Conservation (phyloP, 2,113 vertebrate species). For the Microtus oregoni region DNA sequence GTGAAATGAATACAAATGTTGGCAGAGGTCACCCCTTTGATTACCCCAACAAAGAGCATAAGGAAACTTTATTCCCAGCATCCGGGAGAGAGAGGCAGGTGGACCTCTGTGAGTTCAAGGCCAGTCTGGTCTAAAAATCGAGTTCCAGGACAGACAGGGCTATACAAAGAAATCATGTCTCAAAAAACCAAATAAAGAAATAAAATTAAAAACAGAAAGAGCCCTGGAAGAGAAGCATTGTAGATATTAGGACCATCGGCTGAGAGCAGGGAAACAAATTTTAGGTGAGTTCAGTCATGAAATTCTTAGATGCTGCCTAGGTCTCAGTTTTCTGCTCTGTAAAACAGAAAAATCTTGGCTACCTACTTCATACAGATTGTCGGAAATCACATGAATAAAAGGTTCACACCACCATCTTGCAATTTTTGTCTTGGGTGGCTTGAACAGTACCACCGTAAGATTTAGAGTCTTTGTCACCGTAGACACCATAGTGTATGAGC, state of each 20-base stretch:
- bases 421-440: not conserved
- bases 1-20: not conserved
- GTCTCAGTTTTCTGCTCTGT: conserved; percentile 58
- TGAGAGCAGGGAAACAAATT: not conserved
- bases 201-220: not conserved
- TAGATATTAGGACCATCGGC: not conserved
- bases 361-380: not conserved
- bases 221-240: not conserved
- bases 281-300: not conserved
- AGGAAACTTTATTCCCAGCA: not conserved
- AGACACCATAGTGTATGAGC: not conserved
- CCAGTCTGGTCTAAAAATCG: not conserved
- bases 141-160: not conserved
- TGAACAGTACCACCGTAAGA: not conserved
- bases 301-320: conserved; percentile 28
- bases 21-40: not conserved
- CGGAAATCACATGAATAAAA: conserved; percentile 21
- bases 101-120: not conserved
- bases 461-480: conserved; percentile 13
- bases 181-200: not conserved
- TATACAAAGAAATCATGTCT: not conserved
- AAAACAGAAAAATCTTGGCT: conserved; percentile 22
- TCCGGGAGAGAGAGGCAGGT: not conserved
- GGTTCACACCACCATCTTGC: not conserved
- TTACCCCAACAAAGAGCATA: not conserved